Evolutionary conservation across 2,888 invertebrate species (phyloP).

Genomic region (Platycnemis pennipes): DNA sequence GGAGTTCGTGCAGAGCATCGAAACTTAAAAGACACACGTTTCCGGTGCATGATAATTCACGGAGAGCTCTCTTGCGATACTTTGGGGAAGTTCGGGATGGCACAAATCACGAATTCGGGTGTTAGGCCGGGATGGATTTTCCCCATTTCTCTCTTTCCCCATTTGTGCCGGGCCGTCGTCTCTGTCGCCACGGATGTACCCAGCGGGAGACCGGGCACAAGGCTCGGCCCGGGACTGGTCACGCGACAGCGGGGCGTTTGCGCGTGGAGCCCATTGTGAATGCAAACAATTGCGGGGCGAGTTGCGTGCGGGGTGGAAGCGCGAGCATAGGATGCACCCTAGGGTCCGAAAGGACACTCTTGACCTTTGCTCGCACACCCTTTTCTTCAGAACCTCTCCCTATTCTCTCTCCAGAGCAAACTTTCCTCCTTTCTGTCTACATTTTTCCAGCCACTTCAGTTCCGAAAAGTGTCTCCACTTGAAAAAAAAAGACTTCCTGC

Average conservation of each 20-base stretch:
- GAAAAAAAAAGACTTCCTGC: not conserved
- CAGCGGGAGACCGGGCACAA: not conserved
- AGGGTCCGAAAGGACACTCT: not conserved
- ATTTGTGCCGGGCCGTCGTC: not conserved
- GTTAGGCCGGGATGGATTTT: not conserved
- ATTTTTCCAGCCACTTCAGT: constrained; percentile 3
- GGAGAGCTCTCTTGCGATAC: not conserved
- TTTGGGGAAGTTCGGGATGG: not conserved
- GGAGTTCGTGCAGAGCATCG: too few relatives aligned
- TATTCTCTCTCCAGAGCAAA: not conserved
- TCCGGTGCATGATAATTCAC: not conserved
- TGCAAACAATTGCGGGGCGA: too few relatives aligned
- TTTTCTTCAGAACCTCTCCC: not conserved
- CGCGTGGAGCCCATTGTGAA: too few relatives aligned
- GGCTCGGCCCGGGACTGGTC: not conserved
- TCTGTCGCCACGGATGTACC: constrained; percentile 13
- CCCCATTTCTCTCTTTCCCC: not conserved
- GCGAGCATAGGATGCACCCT: too few relatives aligned
- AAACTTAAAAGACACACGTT: too few relatives aligned
- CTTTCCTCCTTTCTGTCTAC: not conserved
- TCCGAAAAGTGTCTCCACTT: constrained; percentile 18
- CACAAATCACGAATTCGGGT: constrained; percentile 10
- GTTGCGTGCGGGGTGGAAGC: too few relatives aligned
- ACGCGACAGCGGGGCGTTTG: not conserved
- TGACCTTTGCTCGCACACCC: not conserved